Evolutionary conservation across 2,888 invertebrate genomes (phyloP).

Genomic region (Drosophila kambysellisi): DNA sequence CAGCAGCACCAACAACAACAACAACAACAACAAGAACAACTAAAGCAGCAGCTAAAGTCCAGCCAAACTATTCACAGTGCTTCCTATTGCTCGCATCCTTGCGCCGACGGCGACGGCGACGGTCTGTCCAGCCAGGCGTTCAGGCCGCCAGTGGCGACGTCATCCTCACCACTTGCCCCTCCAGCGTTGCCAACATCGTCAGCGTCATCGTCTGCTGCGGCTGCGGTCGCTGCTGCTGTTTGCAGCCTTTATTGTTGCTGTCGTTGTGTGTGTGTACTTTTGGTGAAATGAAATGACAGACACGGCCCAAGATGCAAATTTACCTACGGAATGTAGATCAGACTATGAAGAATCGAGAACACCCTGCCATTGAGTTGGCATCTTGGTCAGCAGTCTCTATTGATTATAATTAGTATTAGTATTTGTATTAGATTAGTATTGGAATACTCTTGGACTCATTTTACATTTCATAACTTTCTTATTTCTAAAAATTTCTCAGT

Average conservation of each 20-base stretch:
- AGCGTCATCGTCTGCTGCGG: conserved; percentile 45
- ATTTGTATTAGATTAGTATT: not conserved
- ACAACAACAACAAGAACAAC: conserved; percentile 17
- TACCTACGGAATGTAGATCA: conserved; percentile 75
- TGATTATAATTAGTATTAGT: not conserved
- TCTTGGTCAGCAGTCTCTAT: not conserved
- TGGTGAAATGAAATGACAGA: conserved; percentile 81
- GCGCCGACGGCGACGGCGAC: conserved; percentile 53
- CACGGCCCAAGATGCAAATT: conserved; percentile 79
- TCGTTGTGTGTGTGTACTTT: conserved; percentile 71
- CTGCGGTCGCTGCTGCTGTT: conserved; percentile 18
- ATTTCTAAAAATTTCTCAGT: not conserved
- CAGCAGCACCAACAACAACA: conserved; percentile 22
- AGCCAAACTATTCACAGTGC: conserved; percentile 73
- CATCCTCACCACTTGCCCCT: conserved; percentile 36
- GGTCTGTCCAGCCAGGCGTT: conserved; percentile 79
- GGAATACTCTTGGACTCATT: not conserved
- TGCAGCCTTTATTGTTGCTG: conserved; percentile 45
- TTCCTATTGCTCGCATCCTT: conserved; percentile 81
- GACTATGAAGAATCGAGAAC: conserved; percentile 39
- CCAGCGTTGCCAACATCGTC: conserved; percentile 35
- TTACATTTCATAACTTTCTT: not conserved
- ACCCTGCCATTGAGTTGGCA: conserved; percentile 31
- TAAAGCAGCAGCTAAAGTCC: conserved; percentile 32
- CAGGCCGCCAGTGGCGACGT: conserved; percentile 77